Conservation (phyloP, 2,113 vertebrate genomes). For the Ahaetulla prasina region DNA sequence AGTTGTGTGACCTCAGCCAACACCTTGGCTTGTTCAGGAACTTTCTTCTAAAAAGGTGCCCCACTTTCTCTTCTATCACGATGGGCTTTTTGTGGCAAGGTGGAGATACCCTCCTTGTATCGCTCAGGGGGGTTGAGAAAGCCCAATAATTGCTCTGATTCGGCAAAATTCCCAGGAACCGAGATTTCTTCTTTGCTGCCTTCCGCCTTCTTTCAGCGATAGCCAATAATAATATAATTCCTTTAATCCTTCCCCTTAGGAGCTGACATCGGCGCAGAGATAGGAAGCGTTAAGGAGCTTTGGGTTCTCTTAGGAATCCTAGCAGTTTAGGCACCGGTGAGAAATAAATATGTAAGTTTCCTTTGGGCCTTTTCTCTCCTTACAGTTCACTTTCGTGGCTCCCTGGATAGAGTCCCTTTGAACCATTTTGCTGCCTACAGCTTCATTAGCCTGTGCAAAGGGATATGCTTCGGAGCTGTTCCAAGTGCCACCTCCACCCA, state of each 20-base stretch:
- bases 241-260: conserved; percentile 63
- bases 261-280: conserved; percentile 24
- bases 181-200: conserved; percentile 43
- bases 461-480: not conserved
- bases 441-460: not conserved
- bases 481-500: too few relatives aligned
- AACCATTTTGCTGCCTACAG: not conserved
- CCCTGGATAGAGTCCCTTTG: not conserved
- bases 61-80: not conserved
- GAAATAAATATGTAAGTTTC: not conserved
- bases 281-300: conserved; percentile 30
- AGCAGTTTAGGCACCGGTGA: not conserved
- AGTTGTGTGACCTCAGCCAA: not conserved
- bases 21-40: not conserved
- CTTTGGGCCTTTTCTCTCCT: not conserved
- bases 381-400: not conserved
- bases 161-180: conserved; percentile 51
- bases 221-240: conserved; percentile 69
- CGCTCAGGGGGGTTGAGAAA: fast-evolving
- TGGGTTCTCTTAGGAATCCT: conserved; percentile 52
- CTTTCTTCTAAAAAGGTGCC: not conserved
- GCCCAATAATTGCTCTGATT: conserved; percentile 39
- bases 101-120: not conserved
- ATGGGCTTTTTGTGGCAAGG: fast-evolving
- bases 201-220: conserved; percentile 35